Base-by-base conservation (phyloP, 2,113 vertebrate species). In the Bubo scandiacus region DNA sequence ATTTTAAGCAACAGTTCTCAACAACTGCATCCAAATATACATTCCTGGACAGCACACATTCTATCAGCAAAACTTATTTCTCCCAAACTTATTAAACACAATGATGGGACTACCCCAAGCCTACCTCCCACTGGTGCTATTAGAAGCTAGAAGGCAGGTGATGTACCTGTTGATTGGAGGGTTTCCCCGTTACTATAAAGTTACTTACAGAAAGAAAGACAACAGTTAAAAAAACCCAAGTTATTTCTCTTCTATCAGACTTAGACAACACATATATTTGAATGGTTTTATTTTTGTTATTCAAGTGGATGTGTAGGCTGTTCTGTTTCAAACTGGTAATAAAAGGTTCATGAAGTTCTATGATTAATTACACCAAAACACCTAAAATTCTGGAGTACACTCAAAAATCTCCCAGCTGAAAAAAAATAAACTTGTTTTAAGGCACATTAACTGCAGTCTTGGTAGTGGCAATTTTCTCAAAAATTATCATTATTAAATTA, bases 121-220 rank as follows among this genome's bases (percentile, higher is more conserved):
- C 95, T 94, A 94, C 75, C 96, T 94, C 92, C 92, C 85, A 95
- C 71, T 81, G 90, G 85, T 57, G 82, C 90, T 97, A 93, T 73
- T 92, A 96, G 94, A 95, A 93, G 86, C 90, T 95, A 95, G 90
- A 96, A 96, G 95, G 92, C 92, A 96, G 86, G 90, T 96, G 93
- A 93, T 55, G 90, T 52, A 95, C 95, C 92, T 97, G 95, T 96
- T 96, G 96, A 96, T 83, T 96, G 94, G 88, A 94, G 96, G 80
- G 92, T 92, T 94, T 96, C 75, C 94, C 95, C 30, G 6, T 89
- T 94, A 96, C 92, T 96, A 95, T 88, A 87, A 88, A 74, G 34
- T 96, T 96, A 96, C 92, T 96, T 79, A 93, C 73, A 96, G 83
- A 95, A 96, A 95, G 91, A 96, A 91, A 96, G 81, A 91, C 86